Evolutionary conservation across 2,888 invertebrate genomes (phyloP).

Genomic region (Drosophila siamana): DNA sequence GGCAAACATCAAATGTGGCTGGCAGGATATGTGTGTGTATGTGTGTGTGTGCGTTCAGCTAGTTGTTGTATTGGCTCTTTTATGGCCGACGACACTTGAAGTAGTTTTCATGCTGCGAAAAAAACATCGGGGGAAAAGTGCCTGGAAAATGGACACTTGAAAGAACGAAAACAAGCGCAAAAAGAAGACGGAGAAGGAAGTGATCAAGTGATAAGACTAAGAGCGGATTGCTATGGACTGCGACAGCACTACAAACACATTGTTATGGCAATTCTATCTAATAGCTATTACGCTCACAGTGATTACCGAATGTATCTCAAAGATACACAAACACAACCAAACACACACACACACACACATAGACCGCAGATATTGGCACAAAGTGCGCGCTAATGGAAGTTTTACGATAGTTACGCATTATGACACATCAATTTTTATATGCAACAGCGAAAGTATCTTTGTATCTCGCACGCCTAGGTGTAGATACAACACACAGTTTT

Average conservation of each 20-base stretch:
- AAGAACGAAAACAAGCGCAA: too few relatives aligned
- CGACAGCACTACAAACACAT: not conserved
- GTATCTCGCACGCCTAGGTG: not conserved
- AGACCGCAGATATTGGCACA: too few relatives aligned
- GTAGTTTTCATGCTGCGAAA: conserved; percentile 67
- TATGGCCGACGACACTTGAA: conserved; percentile 69
- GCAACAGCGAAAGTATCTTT: conserved; percentile 60
- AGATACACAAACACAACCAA: too few relatives aligned
- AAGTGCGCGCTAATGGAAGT: conserved; percentile 69
- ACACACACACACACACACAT: too few relatives aligned
- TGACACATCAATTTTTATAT: conserved; percentile 60
- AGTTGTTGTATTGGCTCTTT: too few relatives aligned
- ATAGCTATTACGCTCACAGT: conserved; percentile 13
- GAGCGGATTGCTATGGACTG: conserved; percentile 1
- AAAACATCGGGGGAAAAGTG: conserved; percentile 47
- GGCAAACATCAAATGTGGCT: conserved; percentile 32
- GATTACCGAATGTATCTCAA: conserved; percentile 31
- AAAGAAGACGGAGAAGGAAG: too few relatives aligned
- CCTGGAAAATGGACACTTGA: conserved; percentile 39
- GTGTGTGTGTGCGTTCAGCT: conserved; percentile 23
- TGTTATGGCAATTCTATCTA: conserved; percentile 11
- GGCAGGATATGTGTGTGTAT: conserved; percentile 26
- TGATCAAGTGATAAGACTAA: conserved; percentile 49
- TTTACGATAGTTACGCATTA: conserved; percentile 72
- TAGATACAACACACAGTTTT: too few relatives aligned